Conservation (phyloP, 2,888 invertebrate species). For the Esperia sulphurella region DNA sequence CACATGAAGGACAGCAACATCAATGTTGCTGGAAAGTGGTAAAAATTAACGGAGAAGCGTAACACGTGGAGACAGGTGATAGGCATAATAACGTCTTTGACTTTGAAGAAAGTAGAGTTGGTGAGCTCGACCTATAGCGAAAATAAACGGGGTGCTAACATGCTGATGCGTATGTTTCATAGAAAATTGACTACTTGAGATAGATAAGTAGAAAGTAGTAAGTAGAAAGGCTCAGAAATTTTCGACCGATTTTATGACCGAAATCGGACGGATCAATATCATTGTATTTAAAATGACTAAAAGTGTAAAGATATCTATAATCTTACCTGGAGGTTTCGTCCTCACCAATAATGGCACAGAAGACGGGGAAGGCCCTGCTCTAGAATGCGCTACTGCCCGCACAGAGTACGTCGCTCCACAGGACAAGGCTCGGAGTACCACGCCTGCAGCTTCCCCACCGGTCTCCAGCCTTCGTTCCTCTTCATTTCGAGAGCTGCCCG, state of each 20-base stretch:
- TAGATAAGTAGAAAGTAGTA: no score
- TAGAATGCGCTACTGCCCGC: slow-evolving; percentile 60
- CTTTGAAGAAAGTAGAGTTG: no score
- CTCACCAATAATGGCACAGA: slow-evolving; percentile 59
- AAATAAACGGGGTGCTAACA: no score
- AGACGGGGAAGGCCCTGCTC: slow-evolving; percentile 59
- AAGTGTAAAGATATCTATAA: background rate
- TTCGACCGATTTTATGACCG: no score
- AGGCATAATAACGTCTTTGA: no score
- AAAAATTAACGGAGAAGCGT: background rate
- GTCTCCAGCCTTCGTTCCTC: slow-evolving; percentile 62
- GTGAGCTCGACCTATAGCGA: no score
- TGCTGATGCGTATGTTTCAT: no score
- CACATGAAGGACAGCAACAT: background rate
- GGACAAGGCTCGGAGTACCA: slow-evolving; percentile 53
- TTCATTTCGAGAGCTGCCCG: slow-evolving; percentile 42
- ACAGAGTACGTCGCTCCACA: slow-evolving; percentile 69
- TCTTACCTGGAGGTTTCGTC: slow-evolving; percentile 66
- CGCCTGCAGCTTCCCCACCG: slow-evolving; percentile 57
- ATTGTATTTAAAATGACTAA: no score
- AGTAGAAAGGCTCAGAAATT: no score
- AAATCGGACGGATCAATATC: no score
- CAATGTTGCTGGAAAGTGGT: background rate
- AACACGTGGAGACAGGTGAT: no score
- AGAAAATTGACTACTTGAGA: no score